phyloP scores from a whole-genome alignment of 2,888 invertebrate species.

The Cantharis flavilabris region DNA sequence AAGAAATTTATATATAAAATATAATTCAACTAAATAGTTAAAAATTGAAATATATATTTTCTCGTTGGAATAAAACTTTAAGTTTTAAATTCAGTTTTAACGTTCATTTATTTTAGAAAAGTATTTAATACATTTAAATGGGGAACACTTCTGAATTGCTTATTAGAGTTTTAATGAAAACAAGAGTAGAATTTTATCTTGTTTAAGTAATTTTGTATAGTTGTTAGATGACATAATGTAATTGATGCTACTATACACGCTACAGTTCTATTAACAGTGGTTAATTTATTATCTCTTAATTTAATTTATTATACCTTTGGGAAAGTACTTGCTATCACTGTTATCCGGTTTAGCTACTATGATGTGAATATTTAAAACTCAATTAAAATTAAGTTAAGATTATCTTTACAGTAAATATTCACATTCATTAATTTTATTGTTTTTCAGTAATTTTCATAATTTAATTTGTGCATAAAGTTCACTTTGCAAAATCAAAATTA shows the following conservation, averaged over 20 bases:
- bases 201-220: not conserved
- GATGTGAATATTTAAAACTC: slow-evolving; percentile 21
- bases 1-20: not conserved
- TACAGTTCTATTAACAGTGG: slow-evolving; percentile 9
- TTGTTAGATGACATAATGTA: slow-evolving; percentile 15
- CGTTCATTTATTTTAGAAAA: not conserved
- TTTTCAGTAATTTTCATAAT: not conserved
- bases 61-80: not conserved
- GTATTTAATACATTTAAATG: not conserved
- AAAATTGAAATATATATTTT: not conserved
- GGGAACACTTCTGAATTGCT: not conserved
- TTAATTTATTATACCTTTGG: not conserved
- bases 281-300: slow-evolving; percentile 1
- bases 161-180: not conserved
- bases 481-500: not conserved
- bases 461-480: not conserved
- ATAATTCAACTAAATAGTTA: not conserved
- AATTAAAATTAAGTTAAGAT: slow-evolving; percentile 19
- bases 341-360: slow-evolving; percentile 18
- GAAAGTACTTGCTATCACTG: not conserved
- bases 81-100: not conserved
- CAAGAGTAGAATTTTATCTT: not conserved
- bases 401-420: not conserved
- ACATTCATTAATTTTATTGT: not conserved
- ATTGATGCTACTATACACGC: slow-evolving; percentile 9